Percentiles rank a stretch among this genome's conserved stretches.
Conservation (phyloP, 1,140 invertebrate species). For the Lutraria rhynchaena region DNA sequence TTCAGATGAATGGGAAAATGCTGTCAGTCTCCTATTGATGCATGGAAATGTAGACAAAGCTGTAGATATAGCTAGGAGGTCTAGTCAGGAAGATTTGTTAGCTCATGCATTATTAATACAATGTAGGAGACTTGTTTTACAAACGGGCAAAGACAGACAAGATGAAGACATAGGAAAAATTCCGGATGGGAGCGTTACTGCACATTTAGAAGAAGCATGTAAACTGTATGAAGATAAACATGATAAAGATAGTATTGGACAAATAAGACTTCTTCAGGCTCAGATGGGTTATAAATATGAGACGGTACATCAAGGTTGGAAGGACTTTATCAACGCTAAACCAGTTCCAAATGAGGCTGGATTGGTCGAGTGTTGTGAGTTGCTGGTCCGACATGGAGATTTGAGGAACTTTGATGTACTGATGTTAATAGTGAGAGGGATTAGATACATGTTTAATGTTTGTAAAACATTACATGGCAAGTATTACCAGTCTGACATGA, state of each 20-base stretch:
- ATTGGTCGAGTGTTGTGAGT: slow-evolving; percentile 59
- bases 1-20: slow-evolving; percentile 61
- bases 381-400: slow-evolving; percentile 48
- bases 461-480: slow-evolving; percentile 53
- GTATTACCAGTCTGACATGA: slow-evolving; percentile 35
- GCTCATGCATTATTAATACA: slow-evolving; percentile 58
- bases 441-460: slow-evolving; percentile 56
- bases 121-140: slow-evolving; percentile 34
- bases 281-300: slow-evolving; percentile 36
- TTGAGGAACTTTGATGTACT: slow-evolving; percentile 14
- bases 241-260: slow-evolving; percentile 49
- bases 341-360: slow-evolving; percentile 55
- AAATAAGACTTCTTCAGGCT: slow-evolving; percentile 44
- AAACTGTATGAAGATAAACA: slow-evolving; percentile 7
- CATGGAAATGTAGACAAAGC: slow-evolving; percentile 62
- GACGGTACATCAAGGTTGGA: slow-evolving; percentile 54
- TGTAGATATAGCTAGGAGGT: slow-evolving; percentile 53
- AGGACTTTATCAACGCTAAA: slow-evolving; percentile 43
- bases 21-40: slow-evolving; percentile 58
- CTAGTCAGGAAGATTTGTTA: slow-evolving; percentile 48
- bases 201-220: not conserved
- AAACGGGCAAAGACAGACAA: not conserved
- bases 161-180: not conserved
- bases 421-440: slow-evolving; percentile 51
- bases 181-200: not conserved